phyloP scores from a whole-genome alignment of 1,140 invertebrate genomes.

The Goniozus legneri region DNA sequence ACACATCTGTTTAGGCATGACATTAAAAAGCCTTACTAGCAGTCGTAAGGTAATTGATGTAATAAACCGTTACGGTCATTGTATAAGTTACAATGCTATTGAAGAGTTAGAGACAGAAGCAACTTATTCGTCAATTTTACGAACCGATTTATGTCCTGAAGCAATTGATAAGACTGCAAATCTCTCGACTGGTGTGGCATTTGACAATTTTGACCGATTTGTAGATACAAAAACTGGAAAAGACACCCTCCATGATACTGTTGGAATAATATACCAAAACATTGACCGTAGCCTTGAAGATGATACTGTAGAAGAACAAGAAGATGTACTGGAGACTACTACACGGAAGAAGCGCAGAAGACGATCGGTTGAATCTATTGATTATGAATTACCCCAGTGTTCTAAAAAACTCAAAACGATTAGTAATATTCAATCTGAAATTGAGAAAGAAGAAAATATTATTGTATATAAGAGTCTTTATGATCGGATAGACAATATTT shows the following conservation, averaged over 20 bases:
- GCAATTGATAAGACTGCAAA: conserved; percentile 17
- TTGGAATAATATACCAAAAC: background rate
- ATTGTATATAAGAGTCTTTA: background rate
- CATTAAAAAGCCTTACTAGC: conserved; percentile 33
- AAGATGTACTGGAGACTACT: background rate
- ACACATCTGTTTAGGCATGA: conserved; percentile 32
- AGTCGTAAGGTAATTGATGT: conserved; percentile 36
- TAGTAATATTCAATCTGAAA: conserved; percentile 6
- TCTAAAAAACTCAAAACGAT: conserved; percentile 20
- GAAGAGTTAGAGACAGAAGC: conserved; percentile 32
- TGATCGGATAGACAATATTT: conserved; percentile 9
- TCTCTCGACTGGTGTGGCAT: conserved; percentile 32
- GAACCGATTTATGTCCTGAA: conserved; percentile 23
- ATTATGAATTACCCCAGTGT: conserved; percentile 11
- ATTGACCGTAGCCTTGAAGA: background rate
- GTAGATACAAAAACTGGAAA: conserved; percentile 47
- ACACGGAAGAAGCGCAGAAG: conserved; percentile 4
- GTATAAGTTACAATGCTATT: conserved; percentile 26
- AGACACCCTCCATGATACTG: conserved; percentile 25
- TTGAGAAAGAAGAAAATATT: background rate
- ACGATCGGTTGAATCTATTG: conserved; percentile 7
- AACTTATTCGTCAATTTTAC: conserved; percentile 13
- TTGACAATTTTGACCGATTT: conserved; percentile 46
- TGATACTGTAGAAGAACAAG: background rate
- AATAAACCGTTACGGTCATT: conserved; percentile 32